phyloP scores from a whole-genome alignment of 2,113 vertebrate genomes.

The Trochalopteron elliotii region DNA sequence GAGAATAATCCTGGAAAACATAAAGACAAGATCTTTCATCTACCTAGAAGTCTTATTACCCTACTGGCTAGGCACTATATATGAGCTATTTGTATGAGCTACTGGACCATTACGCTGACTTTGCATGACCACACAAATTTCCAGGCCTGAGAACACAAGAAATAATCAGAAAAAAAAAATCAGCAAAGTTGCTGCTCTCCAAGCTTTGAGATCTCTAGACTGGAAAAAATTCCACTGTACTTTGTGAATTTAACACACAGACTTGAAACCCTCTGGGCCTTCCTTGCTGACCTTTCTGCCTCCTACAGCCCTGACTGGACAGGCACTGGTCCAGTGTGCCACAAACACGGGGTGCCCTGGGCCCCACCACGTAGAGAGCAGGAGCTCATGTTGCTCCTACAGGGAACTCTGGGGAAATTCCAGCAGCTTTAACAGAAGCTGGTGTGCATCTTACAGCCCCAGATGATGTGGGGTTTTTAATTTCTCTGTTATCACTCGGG shows the following conservation, averaged over 20 bases:
- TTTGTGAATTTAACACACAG: fast-evolving
- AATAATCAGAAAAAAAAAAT: neutral
- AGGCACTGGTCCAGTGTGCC: neutral
- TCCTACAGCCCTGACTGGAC: neutral
- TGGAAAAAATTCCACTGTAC: neutral
- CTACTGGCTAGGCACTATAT: neutral
- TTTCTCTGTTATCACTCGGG: neutral
- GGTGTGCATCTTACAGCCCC: neutral
- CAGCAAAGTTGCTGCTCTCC: neutral
- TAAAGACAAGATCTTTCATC: neutral
- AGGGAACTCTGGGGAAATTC: neutral
- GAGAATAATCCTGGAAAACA: neutral
- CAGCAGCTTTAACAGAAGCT: neutral
- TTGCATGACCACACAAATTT: neutral
- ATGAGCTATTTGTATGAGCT: neutral
- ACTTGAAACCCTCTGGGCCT: neutral
- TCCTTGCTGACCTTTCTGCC: neutral
- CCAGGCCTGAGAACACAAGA: neutral
- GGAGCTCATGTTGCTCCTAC: neutral
- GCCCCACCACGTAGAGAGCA: fast-evolving
- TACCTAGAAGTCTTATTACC: neutral
- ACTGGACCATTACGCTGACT: neutral
- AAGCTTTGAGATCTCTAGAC: neutral
- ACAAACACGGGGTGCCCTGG: neutral
- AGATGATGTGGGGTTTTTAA: neutral